Base-by-base conservation (phyloP, 2,888 invertebrate species). In the Dryobotodes eremita region DNA sequence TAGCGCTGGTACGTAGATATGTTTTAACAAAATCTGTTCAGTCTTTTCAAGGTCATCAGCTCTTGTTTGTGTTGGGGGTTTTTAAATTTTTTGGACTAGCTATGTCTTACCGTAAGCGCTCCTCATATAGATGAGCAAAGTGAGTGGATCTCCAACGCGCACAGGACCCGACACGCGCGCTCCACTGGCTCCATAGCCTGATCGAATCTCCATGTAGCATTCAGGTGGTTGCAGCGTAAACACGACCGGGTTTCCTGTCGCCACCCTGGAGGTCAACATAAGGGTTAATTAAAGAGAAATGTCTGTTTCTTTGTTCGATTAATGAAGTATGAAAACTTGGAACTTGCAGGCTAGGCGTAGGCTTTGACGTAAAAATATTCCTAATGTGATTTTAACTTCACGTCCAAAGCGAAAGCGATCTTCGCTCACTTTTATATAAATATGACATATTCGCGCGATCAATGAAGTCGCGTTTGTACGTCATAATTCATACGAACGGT, bases 131-230 rank as follows among this genome's bases (percentile, higher is more conserved):
- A 99, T 99, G 86, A 99, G 98, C 84, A 99, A 96, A 0, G 99
- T 99, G 66, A 99, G 97, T 0, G 99, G 99, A 94, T 99, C 99
- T 0, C 99, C 99, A 36, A 99, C 99, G 10, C 99, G 97, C 59
- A 99, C 99, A 2, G 99, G 99, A 8, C 99, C 99, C 0, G 98
- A 98, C 0, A 99, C 98, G 74, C 99, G 96, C 64, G 98, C 98
- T 70, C 99, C 99, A 55, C 97, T 97, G 13, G 98, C 98, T 23
- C 99, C 99, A 94, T 99, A 99, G 42, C 99, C 99, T 88, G 98
- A 98, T 86, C 99, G 97, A 91, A 99, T 99, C 97, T 99, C 99
- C 99, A 99, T 99, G 96, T 99, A 99, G 93, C 99, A 99, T 94
- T 99, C 99, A 0, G 99, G 99, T 1, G 99, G 99, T 86, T 98